Base-by-base conservation (phyloP, 2,797 vertebrate genomes). In the Neosilurus hyrtlii region DNA sequence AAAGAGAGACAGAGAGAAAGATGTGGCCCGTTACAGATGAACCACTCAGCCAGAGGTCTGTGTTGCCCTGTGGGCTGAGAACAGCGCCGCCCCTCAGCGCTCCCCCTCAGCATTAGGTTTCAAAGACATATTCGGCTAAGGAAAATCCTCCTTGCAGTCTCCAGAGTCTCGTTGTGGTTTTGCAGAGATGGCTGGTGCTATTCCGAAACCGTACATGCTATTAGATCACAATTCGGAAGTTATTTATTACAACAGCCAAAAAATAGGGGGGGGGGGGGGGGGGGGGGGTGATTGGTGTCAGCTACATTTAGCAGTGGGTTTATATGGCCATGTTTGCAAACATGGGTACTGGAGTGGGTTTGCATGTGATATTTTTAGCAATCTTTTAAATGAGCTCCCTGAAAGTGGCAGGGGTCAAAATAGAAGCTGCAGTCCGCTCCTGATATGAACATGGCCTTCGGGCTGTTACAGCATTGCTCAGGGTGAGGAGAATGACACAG, bases 311-410 rank as follows among this genome's bases (percentile, higher is more conserved):
- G 82, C 71, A 14, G 9, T 2, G 35, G 71, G 82, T 86, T 76
- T 83, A 86, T 86, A 88, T 86, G 85, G 83, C 77, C 83, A 89
- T 87, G 85, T 87, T 86, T 78, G 86, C 83, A 85, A 87, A 87
- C 81, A 86, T 81, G 78, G 43, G 77, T 26, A 62, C 52, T 18
- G 52, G 81, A 74, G 74, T 62, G 49, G 26, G 79, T 81, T 67
- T 30, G 56, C 51, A 37, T 22, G 61, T 7, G 80, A 1, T 88
- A 86, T 84, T 81, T 88, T 84, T 86, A 86, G 84, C 57, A 82
- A 63, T 63, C 71, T 79, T 80, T 59, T 81, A 84, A 84, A 84
- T 81, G 43, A 74, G 76, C 11, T 9, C 24, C 57, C 79, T 63
- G 61, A 24, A 86, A 77, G 78, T 82, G 84, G 85, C 75, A 80